These are phyloP conservation scores for Zootoca vivipara DNA, from an alignment of 2,113 vertebrate genomes.

Conservation along the genomic window DNA sequence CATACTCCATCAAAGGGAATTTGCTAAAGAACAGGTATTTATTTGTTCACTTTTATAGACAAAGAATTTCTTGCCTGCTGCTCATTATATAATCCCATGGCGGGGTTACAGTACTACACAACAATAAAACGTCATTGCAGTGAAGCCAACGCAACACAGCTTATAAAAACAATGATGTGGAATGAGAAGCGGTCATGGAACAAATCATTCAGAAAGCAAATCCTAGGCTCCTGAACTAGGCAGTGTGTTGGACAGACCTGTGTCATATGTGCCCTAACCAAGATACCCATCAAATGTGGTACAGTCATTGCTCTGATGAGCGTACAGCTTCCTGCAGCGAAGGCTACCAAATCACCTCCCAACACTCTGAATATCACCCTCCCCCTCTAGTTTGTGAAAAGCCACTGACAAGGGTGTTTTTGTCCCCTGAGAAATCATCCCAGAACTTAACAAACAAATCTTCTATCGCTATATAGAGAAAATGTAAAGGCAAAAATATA, in stretches of 20 bases:
- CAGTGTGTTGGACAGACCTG: no score
- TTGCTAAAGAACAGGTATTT: neutral
- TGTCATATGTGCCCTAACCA: no score
- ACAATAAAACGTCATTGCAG: no score
- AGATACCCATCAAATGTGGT: no score
- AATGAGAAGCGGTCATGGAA: neutral
- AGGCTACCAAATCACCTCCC: neutral
- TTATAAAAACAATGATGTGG: neutral
- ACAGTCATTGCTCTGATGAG: neutral
- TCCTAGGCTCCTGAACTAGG: no score
- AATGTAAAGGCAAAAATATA: no score
- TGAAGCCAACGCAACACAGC: no score
- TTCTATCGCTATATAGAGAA: neutral
- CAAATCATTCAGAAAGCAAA: neutral
- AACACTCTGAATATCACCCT: neutral
- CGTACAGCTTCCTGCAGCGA: neutral
- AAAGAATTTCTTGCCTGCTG: no score
- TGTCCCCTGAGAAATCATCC: neutral
- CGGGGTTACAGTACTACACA: no score
- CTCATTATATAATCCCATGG: no score
- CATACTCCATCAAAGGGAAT: neutral
- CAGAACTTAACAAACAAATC: neutral
- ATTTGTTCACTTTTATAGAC: no score
- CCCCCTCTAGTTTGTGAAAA: neutral
- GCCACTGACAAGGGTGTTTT: neutral